Evolutionary conservation across 2,888 invertebrate species (phyloP), one percentile per base, ranked within the genome.

Genomic region (Chironomus tentans): DNA sequence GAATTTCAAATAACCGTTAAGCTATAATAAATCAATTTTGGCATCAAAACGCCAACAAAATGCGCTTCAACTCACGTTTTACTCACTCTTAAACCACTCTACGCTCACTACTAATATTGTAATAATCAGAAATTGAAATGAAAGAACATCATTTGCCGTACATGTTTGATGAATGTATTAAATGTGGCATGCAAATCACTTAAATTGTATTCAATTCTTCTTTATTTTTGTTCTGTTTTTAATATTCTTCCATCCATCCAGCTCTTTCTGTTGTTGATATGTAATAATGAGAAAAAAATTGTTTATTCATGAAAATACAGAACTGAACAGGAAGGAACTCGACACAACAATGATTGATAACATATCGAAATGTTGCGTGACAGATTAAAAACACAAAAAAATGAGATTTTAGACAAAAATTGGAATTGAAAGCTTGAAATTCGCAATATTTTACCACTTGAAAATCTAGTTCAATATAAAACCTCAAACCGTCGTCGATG

Each of bases 311-410:
- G 38, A 38, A 38, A 38, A 71, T 38, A 56, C 24, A 6, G 24
- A 71, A 10, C 28, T n/a, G 76, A 71, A 68, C 74, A 76, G 78
- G 78, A 78, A 78, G 78, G 78, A 78, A 78, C 76, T 74, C 71
- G 75, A 71, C 76, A 24, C n/a, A 15, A 77, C 70, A 77, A 73
- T 78, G 78, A 78, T 78, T 78, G 78, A 78, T 78, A 78, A 77
- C 77, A 74, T 77, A 78, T 78, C 77, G 78, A 77, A 78, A 76
- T 71, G 62, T 78, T 77, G 78, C 78, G 78, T 78, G 78, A 68
- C 47, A 68, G 38, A 38, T 38, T n/a, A n/a, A n/a, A n/a, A n/a
- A n/a, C n/a, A n/a, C n/a, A n/a, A n/a, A n/a, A n/a, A n/a, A n/a
- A n/a, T n/a, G n/a, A n/a, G n/a, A n/a, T n/a, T n/a, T 10, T 38